These are phyloP conservation scores for Ianthella basta DNA, from an alignment of 37 sponge, comb jelly and placozoan genomes.

Conservation along the genomic window DNA sequence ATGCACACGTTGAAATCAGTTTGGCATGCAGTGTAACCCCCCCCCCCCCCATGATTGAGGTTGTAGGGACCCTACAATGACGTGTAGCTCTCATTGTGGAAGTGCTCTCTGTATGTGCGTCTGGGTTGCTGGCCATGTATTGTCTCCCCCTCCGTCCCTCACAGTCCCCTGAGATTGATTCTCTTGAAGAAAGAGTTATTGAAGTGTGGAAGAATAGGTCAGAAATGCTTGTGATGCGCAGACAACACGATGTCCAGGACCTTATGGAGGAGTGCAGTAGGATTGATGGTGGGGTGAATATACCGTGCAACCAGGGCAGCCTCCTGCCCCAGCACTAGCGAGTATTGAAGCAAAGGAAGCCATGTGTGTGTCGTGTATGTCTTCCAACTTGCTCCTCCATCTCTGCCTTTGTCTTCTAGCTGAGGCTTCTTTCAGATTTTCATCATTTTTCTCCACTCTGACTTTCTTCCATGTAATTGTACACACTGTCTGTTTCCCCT, in stretches of 20 bases:
- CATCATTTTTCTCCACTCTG: too few species aligned
- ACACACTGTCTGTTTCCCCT: too few species aligned
- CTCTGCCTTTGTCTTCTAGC: not conserved
- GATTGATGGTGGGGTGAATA: conserved; percentile 9
- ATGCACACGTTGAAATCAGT: too few species aligned
- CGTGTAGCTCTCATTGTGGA: too few species aligned
- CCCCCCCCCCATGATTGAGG: too few species aligned
- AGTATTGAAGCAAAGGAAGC: not conserved
- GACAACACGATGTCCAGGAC: conserved; percentile 75
- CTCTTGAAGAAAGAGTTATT: conserved; percentile 38
- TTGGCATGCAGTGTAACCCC: too few species aligned
- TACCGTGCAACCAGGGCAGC: not conserved
- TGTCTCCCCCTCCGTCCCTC: not conserved
- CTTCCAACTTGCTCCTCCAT: not conserved
- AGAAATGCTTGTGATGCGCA: conserved; percentile 50
- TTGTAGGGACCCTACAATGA: too few species aligned
- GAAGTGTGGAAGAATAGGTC: conserved; percentile 30
- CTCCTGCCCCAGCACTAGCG: not conserved
- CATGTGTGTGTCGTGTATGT: not conserved
- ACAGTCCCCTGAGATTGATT: not conserved
- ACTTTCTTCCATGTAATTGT: too few species aligned
- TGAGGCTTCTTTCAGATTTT: too few species aligned
- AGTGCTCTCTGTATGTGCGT: too few species aligned
- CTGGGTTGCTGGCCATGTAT: too few species aligned
- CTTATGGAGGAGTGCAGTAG: conserved; percentile 50